These are phyloP conservation scores for Ariolimax columbianus DNA, from an alignment of 2,888 invertebrate species.

Conservation along the genomic window DNA sequence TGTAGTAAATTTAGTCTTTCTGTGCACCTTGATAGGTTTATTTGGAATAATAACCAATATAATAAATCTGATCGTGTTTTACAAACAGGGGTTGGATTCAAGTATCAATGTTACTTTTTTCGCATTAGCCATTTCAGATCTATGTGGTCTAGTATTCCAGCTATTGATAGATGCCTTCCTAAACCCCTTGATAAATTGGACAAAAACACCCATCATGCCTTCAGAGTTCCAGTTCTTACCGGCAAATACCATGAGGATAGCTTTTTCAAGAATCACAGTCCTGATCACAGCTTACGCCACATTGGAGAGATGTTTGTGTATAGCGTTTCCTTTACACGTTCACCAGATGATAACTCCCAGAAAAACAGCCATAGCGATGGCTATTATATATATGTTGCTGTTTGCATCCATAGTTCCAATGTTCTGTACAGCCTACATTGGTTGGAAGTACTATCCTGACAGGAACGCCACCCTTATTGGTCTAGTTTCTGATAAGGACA, in stretches of 20 bases:
- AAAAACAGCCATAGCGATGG: neutral
- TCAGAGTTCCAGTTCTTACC: neutral
- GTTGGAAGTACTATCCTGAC: neutral
- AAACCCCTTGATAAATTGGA: neutral
- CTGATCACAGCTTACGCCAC: neutral
- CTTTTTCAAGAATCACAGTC: neutral
- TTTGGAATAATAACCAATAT: constrained; percentile 7
- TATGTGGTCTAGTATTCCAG: neutral
- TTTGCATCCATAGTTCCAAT: neutral
- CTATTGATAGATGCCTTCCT: neutral
- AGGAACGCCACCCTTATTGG: neutral
- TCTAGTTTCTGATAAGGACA: neutral
- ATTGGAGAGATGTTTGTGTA: neutral
- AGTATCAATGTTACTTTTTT: constrained; percentile 9
- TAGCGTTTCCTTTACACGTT: neutral
- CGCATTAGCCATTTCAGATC: neutral
- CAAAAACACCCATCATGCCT: neutral
- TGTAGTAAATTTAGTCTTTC: neutral
- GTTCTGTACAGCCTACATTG: neutral
- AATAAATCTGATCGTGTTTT: neutral
- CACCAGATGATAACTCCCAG: neutral
- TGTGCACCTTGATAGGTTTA: neutral
- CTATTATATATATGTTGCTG: neutral
- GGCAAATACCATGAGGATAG: neutral
- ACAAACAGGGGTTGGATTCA: neutral